Evolutionary conservation across 2,113 vertebrate species (phyloP).

Genomic region (Callaeas wilsoni): DNA sequence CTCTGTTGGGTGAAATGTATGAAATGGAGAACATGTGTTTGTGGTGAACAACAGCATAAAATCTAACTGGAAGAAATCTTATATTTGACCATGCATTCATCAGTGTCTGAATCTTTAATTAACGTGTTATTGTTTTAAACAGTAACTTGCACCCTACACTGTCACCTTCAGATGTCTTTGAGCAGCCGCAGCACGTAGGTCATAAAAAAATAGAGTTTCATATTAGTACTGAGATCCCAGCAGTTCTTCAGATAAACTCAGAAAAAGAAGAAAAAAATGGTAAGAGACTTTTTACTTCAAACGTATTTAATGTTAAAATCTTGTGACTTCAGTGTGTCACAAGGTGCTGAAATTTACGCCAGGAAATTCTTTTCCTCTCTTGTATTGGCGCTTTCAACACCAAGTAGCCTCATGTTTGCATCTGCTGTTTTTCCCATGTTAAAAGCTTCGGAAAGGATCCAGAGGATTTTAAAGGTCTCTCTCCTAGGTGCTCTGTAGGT

Average conservation of each 20-base stretch:
- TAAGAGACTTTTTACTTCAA: neutral
- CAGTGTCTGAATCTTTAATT: neutral
- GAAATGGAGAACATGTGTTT: neutral
- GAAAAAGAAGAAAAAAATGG: conserved; percentile 63
- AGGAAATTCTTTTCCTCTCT: neutral
- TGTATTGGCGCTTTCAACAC: neutral
- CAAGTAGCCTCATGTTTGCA: neutral
- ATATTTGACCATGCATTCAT: neutral
- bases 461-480: neutral
- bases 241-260: conserved; percentile 68
- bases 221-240: conserved; percentile 80
- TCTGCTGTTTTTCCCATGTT: neutral
- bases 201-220: conserved; percentile 93
- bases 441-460: neutral
- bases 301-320: neutral
- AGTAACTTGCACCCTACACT: conserved; percentile 77
- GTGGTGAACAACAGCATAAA: neutral
- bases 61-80: neutral
- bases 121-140: conserved; percentile 45
- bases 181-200: conserved; percentile 81
- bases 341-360: neutral
- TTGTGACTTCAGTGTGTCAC: neutral
- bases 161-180: conserved; percentile 92
- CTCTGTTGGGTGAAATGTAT: neutral
- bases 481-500: neutral